Conservation (phyloP, 1,140 invertebrate species). For the Metaphire vulgaris region DNA sequence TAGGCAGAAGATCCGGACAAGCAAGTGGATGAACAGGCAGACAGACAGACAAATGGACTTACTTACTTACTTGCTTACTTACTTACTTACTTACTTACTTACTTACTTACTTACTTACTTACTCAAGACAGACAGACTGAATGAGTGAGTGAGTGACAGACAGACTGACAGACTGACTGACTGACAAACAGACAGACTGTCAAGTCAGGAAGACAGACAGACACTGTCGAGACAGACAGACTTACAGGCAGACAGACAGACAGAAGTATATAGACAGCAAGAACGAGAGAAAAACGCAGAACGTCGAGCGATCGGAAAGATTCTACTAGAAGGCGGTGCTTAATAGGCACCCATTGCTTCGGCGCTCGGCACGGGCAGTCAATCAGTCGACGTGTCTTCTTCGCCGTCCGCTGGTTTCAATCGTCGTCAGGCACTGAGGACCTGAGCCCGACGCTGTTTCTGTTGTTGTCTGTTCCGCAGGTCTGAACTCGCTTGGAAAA, state of each 20-base stretch:
- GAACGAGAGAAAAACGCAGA: neutral
- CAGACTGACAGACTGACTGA: neutral
- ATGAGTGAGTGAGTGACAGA: neutral
- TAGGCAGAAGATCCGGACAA: no score
- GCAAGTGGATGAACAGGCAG: no score
- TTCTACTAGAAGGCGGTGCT: neutral
- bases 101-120: no score
- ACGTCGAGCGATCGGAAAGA: neutral
- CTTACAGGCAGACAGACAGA: neutral
- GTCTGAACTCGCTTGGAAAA: no score
- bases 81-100: no score
- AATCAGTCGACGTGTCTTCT: no score
- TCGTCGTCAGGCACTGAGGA: neutral
- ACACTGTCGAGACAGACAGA: neutral
- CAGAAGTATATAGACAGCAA: neutral
- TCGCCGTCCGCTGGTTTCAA: neutral
- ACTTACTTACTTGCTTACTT: no score
- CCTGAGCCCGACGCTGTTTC: neutral
- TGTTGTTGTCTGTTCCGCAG: neutral
- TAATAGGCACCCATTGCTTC: no score
- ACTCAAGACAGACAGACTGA: neutral
- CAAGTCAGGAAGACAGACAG: neutral
- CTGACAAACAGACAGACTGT: neutral
- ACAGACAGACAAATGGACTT: no score
- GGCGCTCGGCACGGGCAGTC: no score